Conservation (phyloP, 2,888 invertebrate species). For the Drosophila falleni region DNA sequence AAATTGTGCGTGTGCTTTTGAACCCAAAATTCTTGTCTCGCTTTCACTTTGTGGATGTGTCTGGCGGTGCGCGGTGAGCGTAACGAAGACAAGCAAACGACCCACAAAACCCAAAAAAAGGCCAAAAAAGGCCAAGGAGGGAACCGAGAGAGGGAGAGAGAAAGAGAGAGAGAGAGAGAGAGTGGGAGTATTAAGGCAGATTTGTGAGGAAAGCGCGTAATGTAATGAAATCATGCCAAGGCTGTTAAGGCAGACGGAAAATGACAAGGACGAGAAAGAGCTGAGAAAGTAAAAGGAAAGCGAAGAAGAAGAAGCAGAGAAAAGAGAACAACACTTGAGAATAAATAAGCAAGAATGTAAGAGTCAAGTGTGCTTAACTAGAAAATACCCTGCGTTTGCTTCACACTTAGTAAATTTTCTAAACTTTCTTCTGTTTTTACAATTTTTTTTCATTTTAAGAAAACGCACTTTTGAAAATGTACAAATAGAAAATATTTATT, state of each 20-base stretch:
- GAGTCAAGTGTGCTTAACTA: background rate
- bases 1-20: conserved; percentile 68
- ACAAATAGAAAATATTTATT: too few relatives aligned
- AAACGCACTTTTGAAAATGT: too few relatives aligned
- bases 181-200: conserved; percentile 6
- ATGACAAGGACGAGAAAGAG: conserved; percentile 12
- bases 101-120: conserved; percentile 60
- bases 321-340: background rate
- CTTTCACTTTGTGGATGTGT: conserved; percentile 66
- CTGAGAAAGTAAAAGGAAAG: background rate
- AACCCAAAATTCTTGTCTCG: conserved; percentile 44
- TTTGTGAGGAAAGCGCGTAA: conserved; percentile 48
- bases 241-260: conserved; percentile 56
- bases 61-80: conserved; percentile 74
- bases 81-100: conserved; percentile 45
- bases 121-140: background rate
- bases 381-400: background rate
- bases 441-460: too few relatives aligned
- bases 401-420: background rate
- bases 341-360: background rate
- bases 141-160: background rate
- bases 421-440: too few relatives aligned
- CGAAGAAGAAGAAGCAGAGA: conserved; percentile 1
- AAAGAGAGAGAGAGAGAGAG: background rate
- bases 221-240: conserved; percentile 81